These are phyloP conservation scores for Drosophila leonis DNA, from an alignment of 2,888 invertebrate species.

Conservation along the genomic window DNA sequence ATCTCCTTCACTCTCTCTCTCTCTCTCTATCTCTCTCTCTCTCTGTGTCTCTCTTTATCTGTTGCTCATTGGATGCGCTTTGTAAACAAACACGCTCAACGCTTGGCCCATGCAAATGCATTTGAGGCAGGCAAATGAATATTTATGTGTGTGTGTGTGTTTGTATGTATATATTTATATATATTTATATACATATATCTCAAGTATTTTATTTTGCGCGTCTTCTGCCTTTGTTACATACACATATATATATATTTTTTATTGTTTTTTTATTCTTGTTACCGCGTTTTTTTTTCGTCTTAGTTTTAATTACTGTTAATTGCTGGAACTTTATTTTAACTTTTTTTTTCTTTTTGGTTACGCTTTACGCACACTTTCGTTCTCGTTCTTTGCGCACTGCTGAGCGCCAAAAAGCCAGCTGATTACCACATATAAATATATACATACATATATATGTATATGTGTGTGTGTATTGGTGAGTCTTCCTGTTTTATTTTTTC, in stretches of 20 bases:
- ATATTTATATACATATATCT: conserved; percentile 7
- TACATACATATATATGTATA: conserved; percentile 2
- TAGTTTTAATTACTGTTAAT: conserved; percentile 47
- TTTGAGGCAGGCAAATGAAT: conserved; percentile 32
- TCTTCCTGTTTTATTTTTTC: conserved; percentile 23
- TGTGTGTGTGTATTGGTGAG: conserved; percentile 9
- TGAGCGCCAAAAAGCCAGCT: conserved; percentile 42
- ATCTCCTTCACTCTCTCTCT: conserved; percentile 1
- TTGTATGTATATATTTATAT: background rate
- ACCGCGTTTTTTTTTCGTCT: conserved; percentile 29
- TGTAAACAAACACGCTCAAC: conserved; percentile 34
- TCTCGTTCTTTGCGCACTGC: conserved; percentile 24
- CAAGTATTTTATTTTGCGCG: conserved; percentile 28
- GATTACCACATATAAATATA: conserved; percentile 31
- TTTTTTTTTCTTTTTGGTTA: conserved; percentile 28
- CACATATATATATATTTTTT: conserved; percentile 21
- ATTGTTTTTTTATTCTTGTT: conserved; percentile 20
- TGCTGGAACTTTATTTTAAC: conserved; percentile 20
- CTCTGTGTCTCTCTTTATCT: background rate
- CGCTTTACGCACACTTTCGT: conserved; percentile 42
- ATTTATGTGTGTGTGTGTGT: conserved; percentile 13
- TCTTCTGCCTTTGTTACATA: conserved; percentile 22
- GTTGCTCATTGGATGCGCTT: conserved; percentile 17
- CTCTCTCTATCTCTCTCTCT: background rate
- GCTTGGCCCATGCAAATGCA: conserved; percentile 36